phyloP scores from a whole-genome alignment of 2,797 vertebrate species.

The Aphelocoma californica region DNA sequence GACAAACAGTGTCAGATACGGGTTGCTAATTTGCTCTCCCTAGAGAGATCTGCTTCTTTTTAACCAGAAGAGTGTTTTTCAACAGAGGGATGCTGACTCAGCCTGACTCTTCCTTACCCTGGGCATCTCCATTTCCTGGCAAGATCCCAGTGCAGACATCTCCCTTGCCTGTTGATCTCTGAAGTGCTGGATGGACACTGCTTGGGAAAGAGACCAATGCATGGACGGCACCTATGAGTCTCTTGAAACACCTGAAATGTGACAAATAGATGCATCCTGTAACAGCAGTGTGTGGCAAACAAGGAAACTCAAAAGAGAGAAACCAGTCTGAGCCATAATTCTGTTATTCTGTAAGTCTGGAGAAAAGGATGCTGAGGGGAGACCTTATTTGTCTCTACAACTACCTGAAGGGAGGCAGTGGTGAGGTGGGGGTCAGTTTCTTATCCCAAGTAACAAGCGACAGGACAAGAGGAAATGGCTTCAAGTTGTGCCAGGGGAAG shows the following conservation, averaged over 20 bases:
- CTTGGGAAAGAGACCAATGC: neutral
- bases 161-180: neutral
- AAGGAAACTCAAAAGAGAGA: neutral
- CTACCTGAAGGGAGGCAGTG: neutral
- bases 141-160: neutral
- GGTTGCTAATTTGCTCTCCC: constrained; percentile 48
- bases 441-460: neutral
- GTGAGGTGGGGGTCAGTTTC: rapidly evolving
- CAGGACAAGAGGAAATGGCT: neutral
- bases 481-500: neutral
- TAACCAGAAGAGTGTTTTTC: constrained; percentile 9
- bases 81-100: neutral
- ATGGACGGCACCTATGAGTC: neutral
- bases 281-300: neutral
- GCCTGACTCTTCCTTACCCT: neutral
- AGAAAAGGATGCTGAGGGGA: neutral
- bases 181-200: neutral
- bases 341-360: neutral
- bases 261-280: neutral
- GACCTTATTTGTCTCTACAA: neutral
- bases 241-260: neutral
- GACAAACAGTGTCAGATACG: constrained; percentile 42
- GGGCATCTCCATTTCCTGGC: neutral
- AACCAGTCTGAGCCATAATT: neutral
- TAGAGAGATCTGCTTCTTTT: constrained; percentile 24